Evolutionary conservation across 1,140 invertebrate species (phyloP).

Genomic region (Diabrotica undecimpunctata): DNA sequence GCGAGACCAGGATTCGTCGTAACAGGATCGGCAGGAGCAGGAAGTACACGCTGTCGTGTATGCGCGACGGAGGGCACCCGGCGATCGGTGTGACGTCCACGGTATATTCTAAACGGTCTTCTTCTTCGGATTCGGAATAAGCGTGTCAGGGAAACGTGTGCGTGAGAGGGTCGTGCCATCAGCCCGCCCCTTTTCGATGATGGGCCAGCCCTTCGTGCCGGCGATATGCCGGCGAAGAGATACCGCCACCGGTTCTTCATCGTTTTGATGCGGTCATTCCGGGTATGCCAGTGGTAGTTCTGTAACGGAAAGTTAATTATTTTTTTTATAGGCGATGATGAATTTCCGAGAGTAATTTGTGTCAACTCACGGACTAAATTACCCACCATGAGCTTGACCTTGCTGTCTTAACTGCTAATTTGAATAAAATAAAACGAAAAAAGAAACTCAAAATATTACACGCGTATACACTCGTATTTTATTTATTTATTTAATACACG

Average conservation of each 20-base stretch:
- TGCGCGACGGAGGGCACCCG: constrained; percentile 9
- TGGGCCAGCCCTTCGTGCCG: constrained; percentile 5
- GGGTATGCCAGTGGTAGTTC: no score
- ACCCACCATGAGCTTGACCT: no score
- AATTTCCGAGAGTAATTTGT: no score
- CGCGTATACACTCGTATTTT: no score
- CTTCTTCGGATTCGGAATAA: constrained; percentile 1
- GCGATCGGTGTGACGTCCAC: constrained; percentile 24
- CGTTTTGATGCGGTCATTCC: no score
- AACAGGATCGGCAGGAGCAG: constrained; percentile 1
- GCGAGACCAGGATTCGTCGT: neutral
- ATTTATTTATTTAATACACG: no score
- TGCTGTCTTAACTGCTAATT: no score
- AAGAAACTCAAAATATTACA: no score
- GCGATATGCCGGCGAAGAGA: neutral
- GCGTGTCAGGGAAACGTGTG: constrained; percentile 20
- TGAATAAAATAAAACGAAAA: no score
- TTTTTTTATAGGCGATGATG: no score
- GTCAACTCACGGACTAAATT: no score
- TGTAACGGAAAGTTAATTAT: no score
- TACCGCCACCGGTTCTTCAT: neutral
- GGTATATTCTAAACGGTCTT: constrained; percentile 26
- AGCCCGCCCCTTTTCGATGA: constrained; percentile 28
- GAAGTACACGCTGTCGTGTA: neutral
- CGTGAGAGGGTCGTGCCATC: constrained; percentile 30